Evolutionary conservation across 2,888 invertebrate genomes (phyloP).

Genomic region (Crepidodera aurea): DNA sequence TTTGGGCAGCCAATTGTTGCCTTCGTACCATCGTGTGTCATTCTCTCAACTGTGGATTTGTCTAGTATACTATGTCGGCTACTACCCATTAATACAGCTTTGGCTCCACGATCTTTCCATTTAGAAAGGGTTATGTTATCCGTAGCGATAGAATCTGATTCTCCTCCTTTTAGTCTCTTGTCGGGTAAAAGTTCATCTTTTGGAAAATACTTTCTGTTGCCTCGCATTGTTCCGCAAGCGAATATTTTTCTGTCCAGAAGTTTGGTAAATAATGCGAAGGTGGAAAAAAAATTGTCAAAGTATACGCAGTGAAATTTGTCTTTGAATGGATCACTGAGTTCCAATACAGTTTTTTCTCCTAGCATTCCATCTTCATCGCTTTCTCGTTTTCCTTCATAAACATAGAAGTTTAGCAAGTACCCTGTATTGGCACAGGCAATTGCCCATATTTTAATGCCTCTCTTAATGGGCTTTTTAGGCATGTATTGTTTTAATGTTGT

Average conservation of each 20-base stretch:
- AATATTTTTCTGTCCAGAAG: neutral
- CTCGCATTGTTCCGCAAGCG: neutral
- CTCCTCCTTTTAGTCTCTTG: neutral
- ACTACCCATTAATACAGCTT: neutral
- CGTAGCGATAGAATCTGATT: neutral
- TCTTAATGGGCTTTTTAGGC: conserved; percentile 17
- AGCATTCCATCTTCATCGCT: neutral
- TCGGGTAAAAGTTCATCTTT: neutral
- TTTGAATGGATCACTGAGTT: neutral
- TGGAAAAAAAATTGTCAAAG: neutral
- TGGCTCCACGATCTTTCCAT: neutral
- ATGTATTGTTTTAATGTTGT: conserved; percentile 6
- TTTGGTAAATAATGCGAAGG: neutral
- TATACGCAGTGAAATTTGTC: neutral
- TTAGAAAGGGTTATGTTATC: neutral
- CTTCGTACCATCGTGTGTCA: neutral
- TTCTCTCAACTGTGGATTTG: neutral
- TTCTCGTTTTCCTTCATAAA: conserved; percentile 25
- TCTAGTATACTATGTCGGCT: neutral
- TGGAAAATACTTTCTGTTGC: neutral
- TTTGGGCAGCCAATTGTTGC: neutral
- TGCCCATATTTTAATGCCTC: conserved; percentile 23
- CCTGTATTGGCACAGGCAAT: conserved; percentile 23
- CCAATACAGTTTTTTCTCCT: neutral
- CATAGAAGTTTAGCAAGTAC: conserved; percentile 22